Evolutionary conservation across 2,113 vertebrate genomes (phyloP).

Genomic region (Stercorarius parasiticus): DNA sequence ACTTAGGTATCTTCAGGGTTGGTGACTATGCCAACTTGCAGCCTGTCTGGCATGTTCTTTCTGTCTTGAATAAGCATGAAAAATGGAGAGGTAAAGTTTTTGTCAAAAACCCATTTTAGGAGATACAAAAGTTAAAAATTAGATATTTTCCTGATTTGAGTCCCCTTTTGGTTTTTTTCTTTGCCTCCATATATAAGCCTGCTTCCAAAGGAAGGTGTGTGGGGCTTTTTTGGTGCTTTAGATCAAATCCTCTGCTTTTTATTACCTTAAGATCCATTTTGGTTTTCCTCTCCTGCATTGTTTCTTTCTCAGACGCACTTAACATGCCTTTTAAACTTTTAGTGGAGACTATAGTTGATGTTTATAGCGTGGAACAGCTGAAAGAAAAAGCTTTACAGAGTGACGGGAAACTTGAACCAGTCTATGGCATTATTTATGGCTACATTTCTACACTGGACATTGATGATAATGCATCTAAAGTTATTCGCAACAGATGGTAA

Average conservation of each 20-base stretch:
- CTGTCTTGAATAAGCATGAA: background rate
- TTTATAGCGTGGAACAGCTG: conserved; percentile 81
- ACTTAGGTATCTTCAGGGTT: background rate
- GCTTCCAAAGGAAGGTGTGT: background rate
- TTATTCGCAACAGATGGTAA: conserved; percentile 88
- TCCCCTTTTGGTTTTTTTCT: background rate
- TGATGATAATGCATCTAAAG: conserved; percentile 79
- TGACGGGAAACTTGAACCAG: conserved; percentile 64
- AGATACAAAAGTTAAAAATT: background rate
- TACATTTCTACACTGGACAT: conserved; percentile 88
- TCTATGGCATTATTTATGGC: conserved; percentile 86
- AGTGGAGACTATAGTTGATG: conserved; percentile 88
- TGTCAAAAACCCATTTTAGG: background rate
- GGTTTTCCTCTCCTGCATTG: background rate
- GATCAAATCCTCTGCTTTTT: background rate
- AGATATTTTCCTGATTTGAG: background rate
- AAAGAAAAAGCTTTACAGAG: conserved; percentile 76
- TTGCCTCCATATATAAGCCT: background rate
- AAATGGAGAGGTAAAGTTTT: background rate
- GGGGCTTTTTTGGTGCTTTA: background rate
- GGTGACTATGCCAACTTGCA: background rate
- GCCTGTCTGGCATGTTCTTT: background rate
- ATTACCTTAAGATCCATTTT: background rate
- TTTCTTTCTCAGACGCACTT: background rate
- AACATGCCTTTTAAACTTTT: conserved; percentile 30